Evolutionary conservation across 2,113 vertebrate species (phyloP).

Genomic region (Zosterops pallidus): DNA sequence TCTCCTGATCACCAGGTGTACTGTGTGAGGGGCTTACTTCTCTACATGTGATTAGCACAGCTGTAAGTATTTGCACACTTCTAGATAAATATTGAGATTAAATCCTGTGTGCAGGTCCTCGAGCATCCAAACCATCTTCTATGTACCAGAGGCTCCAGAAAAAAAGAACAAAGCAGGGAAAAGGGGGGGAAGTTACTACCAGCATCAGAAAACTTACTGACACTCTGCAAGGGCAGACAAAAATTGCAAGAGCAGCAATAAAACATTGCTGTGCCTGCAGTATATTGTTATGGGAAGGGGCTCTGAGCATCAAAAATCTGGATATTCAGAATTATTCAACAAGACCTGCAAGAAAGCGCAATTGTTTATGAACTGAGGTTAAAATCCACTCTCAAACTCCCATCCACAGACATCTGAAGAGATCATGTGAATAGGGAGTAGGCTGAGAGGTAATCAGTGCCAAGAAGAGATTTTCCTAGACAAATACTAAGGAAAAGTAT

Average conservation of each 20-base stretch:
- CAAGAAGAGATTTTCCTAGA: conserved; percentile 1
- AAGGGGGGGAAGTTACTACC: background rate
- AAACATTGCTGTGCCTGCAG: background rate
- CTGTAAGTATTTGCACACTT: background rate
- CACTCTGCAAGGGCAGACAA: background rate
- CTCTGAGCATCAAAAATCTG: background rate
- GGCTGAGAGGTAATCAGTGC: background rate
- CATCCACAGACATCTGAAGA: background rate
- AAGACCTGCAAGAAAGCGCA: background rate
- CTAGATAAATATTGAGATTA: background rate
- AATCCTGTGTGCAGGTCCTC: background rate
- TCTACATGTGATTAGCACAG: background rate
- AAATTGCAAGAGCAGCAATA: background rate
- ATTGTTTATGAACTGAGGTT: background rate
- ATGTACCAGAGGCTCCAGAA: background rate
- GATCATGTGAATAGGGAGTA: background rate
- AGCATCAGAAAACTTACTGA: background rate
- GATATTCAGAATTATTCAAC: background rate
- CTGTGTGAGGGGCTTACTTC: background rate
- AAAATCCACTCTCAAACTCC: background rate
- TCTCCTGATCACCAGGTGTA: background rate
- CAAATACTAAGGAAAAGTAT: background rate
- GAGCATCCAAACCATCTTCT: background rate
- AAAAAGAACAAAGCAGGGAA: background rate
- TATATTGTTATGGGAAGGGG: background rate